Evolutionary conservation across 2,888 invertebrate genomes (phyloP), one percentile per base, ranked within the genome.

Genomic region (Pandemis heparana): DNA sequence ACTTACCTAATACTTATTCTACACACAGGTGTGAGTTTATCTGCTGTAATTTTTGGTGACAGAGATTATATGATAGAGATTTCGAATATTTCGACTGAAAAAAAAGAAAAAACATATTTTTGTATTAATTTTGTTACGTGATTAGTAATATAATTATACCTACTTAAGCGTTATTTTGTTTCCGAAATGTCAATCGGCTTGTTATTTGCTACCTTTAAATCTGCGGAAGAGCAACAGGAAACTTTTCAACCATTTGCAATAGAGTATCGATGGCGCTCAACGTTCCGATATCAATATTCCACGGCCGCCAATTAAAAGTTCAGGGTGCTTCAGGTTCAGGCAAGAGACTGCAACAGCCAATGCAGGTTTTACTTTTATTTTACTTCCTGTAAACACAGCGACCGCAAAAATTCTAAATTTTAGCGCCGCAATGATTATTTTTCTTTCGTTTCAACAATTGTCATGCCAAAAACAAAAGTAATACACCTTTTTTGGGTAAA

Each of bases 251-350:
- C 75, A 80, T 81, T 86, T 79, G 48, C 80, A 80, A 81, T 85
- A 82, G 84, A 83, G 82, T 84, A 85, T 85, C 85, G 84, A 82
- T 86, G 83, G 84, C 83, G 82, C 82, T 86, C 77, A 80, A 81
- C 83, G 85, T 84, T 87, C 86, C 83, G 85, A 85, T 88, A 87
- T 87, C 87, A 87, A 79, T 75, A 88, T 87, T 86, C 84, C 79
- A 78, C 81, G 82, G 81, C 85, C 82, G 87, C 92, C 92, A 94
- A 94, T 94, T 93, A 94, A 92, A 94, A 94, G 90, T 93, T 94
- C 80, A 32, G 80, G 79, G 76, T 80, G 82, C 83, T 84, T 87
- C 84, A 83, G 78, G 83, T 82, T 85, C 81, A 86, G 80, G 84
- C 85, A 86, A 80, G 85, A 85, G 79, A 83, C 87, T 89, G 89